Evolutionary conservation across 2,888 invertebrate species (phyloP).

Genomic region (Sphinx pinastri): DNA sequence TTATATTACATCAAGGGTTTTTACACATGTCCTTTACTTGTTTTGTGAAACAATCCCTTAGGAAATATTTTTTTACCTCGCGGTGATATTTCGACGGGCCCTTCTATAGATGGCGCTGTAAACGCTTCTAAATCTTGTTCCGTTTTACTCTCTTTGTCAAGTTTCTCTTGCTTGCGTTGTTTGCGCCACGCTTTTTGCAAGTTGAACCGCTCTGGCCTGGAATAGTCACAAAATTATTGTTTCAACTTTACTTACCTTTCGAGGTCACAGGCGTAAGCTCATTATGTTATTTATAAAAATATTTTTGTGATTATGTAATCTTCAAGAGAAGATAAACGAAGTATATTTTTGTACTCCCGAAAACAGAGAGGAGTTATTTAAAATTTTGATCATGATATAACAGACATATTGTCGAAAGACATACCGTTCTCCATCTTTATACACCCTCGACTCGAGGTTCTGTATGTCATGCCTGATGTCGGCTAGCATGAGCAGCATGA

Average conservation of each 20-base stretch:
- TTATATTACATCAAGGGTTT: too few relatives aligned
- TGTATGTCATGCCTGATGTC: conserved; percentile 86
- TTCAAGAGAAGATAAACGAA: too few relatives aligned
- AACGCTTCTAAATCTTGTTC: conserved; percentile 73
- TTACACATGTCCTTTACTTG: too few relatives aligned
- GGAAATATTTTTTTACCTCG: conserved; percentile 50
- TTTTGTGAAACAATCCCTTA: too few relatives aligned
- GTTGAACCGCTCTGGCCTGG: conserved; percentile 85
- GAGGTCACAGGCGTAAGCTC: too few relatives aligned
- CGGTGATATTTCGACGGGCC: conserved; percentile 63
- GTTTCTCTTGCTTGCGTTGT: conserved; percentile 79
- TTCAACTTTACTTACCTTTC: too few relatives aligned
- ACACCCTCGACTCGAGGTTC: conserved; percentile 84
- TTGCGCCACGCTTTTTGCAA: conserved; percentile 83
- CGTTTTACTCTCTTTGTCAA: conserved; percentile 61
- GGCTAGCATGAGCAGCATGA: conserved; percentile 85
- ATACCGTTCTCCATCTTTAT: conserved; percentile 76
- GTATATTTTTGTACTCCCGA: background rate
- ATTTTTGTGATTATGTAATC: too few relatives aligned
- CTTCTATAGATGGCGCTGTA: conserved; percentile 64
- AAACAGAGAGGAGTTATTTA: too few relatives aligned
- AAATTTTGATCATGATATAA: too few relatives aligned
- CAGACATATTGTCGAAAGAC: too few relatives aligned
- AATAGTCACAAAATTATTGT: conserved; percentile 28
- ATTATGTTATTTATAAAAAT: background rate